Evolutionary conservation across 30 jellyfish, hydroid and myxozoan genomes (phyloP), one percentile per base, ranked within the genome.

Genomic region (Aurelia sp.): DNA sequence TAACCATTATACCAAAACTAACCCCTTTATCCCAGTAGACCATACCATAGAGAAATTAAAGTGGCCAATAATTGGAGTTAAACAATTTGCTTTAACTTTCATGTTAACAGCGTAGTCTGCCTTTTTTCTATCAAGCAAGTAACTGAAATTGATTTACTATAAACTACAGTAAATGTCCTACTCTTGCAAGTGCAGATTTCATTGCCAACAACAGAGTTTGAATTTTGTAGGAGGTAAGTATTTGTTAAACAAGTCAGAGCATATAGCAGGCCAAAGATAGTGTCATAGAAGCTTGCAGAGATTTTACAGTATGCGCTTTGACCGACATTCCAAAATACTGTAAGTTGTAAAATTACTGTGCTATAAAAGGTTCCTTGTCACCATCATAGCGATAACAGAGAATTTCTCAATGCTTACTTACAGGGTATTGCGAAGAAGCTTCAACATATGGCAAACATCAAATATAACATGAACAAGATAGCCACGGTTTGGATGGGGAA

Each of bases 401-500:
- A 11, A 20, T 11, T 22, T 37, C 23, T 13, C 19, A 57, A 57
- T 71, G 40, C 82, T 71, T 37, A 27, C 33, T 27, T 27, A 27
- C 85, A 79, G 19, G 15, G 90, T 65, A 48, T 64, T 79, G 17
- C 86, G 33, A 64, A 47, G 64, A 11, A 65, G 73, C 72, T 79
- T 79, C 31, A 65, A 11, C 90, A 79, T 79, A 37, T 79, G 90
- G 59, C 90, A 79, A 8, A 50, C 78, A 74, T 41, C 85, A 74
- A 74, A 50, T 37, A 74, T 74, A 9, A 17, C 82, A 22, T 76
- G 60, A 57, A 76, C 88, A n/a, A 22, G 13, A 47, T 76, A 76
- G 60, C 50, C 79, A 19, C 82, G 60, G 60, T 4, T 76, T 17
- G 88, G 88, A 76, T 76, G 88, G 21, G 83, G 83, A 60, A 76